These are phyloP conservation scores for Teleogryllus occipitalis DNA, from an alignment of 1,140 invertebrate species.

Conservation along the genomic window DNA sequence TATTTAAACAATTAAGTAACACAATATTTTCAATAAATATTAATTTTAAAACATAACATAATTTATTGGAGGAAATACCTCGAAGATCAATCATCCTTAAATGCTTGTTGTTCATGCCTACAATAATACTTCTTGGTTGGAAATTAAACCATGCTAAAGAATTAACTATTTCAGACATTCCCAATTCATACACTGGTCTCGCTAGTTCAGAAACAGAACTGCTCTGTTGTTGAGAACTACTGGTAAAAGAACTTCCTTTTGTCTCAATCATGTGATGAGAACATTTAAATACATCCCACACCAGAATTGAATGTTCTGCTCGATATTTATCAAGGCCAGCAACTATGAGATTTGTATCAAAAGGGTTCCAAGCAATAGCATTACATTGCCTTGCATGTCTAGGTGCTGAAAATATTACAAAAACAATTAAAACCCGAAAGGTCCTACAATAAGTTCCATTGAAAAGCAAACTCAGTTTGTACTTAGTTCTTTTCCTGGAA, in stretches of 20 bases:
- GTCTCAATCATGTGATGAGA: slow-evolving; percentile 35
- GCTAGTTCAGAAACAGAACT: slow-evolving; percentile 34
- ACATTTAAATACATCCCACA: slow-evolving; percentile 68
- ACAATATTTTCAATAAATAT: slow-evolving; percentile 9
- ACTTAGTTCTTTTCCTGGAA: slow-evolving; percentile 72
- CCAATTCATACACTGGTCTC: slow-evolving; percentile 55
- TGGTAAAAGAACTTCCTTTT: slow-evolving; percentile 24
- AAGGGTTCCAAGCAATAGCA: slow-evolving; percentile 79
- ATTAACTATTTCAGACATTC: slow-evolving; percentile 70
- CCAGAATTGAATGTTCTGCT: slow-evolving; percentile 66
- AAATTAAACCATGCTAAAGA: slow-evolving; percentile 78
- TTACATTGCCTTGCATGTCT: slow-evolving; percentile 77
- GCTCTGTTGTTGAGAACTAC: slow-evolving; percentile 21
- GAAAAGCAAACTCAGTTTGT: slow-evolving; percentile 26
- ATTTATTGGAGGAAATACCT: slow-evolving; percentile 46
- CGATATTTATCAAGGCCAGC: slow-evolving; percentile 79
- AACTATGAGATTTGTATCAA: slow-evolving; percentile 72
- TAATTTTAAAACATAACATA: slow-evolving; percentile 4
- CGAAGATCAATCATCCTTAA: slow-evolving; percentile 86
- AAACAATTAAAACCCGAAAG: neutral
- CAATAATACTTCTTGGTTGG: slow-evolving; percentile 62
- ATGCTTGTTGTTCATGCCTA: slow-evolving; percentile 81
- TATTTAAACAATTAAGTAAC: slow-evolving; percentile 13
- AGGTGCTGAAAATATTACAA: slow-evolving; percentile 46
- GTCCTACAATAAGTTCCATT: neutral